Percentiles rank a stretch among this genome's conserved stretches.
Evolutionary conservation across 1,140 invertebrate species (phyloP).

Genomic region (Anadara kagoshimensis): DNA sequence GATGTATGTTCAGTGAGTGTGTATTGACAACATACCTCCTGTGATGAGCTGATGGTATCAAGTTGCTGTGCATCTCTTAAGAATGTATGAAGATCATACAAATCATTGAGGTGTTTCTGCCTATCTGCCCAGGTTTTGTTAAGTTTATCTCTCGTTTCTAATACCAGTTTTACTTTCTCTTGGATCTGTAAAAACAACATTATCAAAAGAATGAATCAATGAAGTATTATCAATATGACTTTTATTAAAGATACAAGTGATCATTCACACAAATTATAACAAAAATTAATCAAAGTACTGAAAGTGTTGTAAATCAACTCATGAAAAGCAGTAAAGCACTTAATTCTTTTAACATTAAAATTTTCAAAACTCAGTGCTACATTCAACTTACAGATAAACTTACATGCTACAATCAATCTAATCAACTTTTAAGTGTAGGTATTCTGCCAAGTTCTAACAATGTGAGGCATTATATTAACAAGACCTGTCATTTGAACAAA

Average conservation of each 20-base stretch:
- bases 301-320: background rate
- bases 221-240: no score
- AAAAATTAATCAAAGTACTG: background rate
- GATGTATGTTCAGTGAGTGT: no score
- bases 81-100: constrained; percentile 96
- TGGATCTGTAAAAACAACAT: constrained; percentile 91
- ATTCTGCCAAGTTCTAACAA: no score
- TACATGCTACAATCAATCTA: background rate
- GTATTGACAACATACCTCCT: constrained; percentile 81
- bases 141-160: constrained; percentile 96
- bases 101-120: constrained; percentile 94
- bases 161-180: constrained; percentile 94
- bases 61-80: constrained; percentile 95
- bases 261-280: background rate
- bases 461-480: background rate
- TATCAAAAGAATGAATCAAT: background rate
- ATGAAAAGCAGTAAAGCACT: background rate
- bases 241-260: no score
- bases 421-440: no score
- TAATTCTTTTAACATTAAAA: background rate
- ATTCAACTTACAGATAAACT: background rate
- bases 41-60: constrained; percentile 89
- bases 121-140: constrained; percentile 94
- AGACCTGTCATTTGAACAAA: no score
- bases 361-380: no score